phyloP scores from a whole-genome alignment of 2,888 invertebrate genomes.

The Apamea monoglypha region DNA sequence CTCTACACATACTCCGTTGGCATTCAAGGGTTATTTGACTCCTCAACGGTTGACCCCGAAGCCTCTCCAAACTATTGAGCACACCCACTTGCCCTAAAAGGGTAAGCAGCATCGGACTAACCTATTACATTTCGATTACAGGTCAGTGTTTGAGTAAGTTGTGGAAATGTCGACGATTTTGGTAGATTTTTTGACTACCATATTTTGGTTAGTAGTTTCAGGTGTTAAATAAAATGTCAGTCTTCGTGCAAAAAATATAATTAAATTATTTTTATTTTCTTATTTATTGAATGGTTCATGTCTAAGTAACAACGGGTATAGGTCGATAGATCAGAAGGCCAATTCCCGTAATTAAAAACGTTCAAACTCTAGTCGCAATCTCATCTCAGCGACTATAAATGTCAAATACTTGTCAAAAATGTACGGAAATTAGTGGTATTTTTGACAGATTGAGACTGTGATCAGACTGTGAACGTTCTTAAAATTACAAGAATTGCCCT shows the following conservation, averaged over 20 bases:
- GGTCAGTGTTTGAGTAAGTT: conserved; percentile 32
- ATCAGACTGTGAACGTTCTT: too few species aligned
- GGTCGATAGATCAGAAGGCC: too few species aligned
- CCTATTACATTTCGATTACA: conserved; percentile 37
- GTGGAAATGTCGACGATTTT: conserved; percentile 19
- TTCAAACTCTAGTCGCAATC: too few species aligned
- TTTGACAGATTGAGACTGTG: too few species aligned
- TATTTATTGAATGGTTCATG: neutral
- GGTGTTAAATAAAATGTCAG: neutral
- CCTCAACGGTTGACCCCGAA: conserved; percentile 27
- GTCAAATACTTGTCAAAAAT: too few species aligned
- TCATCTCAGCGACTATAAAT: too few species aligned
- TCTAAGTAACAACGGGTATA: neutral
- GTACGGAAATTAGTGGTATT: too few species aligned
- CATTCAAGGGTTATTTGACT: conserved; percentile 47
- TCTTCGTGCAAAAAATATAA: neutral
- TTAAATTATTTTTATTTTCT: too few species aligned
- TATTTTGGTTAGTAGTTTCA: neutral
- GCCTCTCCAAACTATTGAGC: conserved; percentile 45
- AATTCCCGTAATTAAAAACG: too few species aligned
- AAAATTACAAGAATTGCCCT: too few species aligned
- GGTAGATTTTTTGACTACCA: neutral
- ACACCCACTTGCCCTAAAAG: conserved; percentile 16
- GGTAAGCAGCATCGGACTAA: conserved; percentile 15
- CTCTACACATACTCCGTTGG: conserved; percentile 17